Evolutionary conservation across 23 tunicate genomes (phyloP), one percentile per base, ranked within the genome.

Genomic region (Halocynthia roretzi): DNA sequence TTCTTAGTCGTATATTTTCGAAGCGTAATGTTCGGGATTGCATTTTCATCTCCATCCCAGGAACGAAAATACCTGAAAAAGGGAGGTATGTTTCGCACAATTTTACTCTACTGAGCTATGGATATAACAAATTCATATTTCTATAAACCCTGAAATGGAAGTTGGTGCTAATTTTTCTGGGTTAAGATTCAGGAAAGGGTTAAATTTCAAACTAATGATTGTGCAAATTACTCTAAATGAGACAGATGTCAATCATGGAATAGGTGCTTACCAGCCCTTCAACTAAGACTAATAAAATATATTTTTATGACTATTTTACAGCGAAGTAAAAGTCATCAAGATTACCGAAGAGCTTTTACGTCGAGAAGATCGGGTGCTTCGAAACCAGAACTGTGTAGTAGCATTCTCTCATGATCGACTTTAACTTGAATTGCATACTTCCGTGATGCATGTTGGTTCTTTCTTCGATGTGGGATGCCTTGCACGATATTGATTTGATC

Each of bases 361-460:
- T 64, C 70, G 6, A 80, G 61, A 18, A 85, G 58, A 8, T 85
- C 90, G 0, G 90, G 90, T 19, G 80, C 44, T 56, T 85, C 84
- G 18, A 85, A 9, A 11, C 90, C 90, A 54, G 90, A 18, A 57
- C 80, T 80, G 7, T 51, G 56, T 18, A 72, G 67, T 76, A 80
- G 71, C 90, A 85, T 85, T 54, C n/a, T 58, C 48, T 85, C 90
- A 50, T 74, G 90, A 54, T 85, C 90, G 44, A 51, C 44, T 12
- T 76, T 68, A 14, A 85, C 56, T 53, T 60, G 80, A 14, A 85
- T 80, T 23, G 84, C 80, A 18, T 84, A 62, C 54, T 85, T 70
- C 52, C 90, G 66, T 51, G 84, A 72, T 17, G 48, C 51, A 49
- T 85, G 90, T 50, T 85, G 90, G n/a, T 80, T 79, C 7, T 84